Percentiles rank a stretch among this genome's conserved stretches.
Conservation (phyloP, 2,113 vertebrate genomes). For the Tachycineta bicolor region DNA sequence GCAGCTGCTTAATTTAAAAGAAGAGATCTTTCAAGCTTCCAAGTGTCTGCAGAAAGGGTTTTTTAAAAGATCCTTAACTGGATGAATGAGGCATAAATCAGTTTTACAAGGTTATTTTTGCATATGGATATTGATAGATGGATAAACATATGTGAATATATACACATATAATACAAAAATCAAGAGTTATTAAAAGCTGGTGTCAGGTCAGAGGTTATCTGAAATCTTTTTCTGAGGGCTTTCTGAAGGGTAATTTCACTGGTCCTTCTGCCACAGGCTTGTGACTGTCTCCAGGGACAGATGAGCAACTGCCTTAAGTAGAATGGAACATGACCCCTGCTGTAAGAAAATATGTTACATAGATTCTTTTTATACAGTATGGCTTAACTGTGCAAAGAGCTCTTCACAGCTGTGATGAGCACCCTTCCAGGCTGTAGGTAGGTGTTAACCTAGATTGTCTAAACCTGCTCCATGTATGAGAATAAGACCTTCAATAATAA, state of each 20-base stretch:
- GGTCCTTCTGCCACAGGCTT: neutral
- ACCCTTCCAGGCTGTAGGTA: neutral
- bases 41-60: neutral
- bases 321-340: neutral
- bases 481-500: neutral
- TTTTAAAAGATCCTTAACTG: neutral
- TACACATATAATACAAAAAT: neutral
- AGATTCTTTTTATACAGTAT: neutral
- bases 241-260: neutral
- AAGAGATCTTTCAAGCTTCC: neutral
- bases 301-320: neutral
- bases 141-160: neutral
- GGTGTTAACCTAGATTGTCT: neutral
- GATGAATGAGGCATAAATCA: accelerated
- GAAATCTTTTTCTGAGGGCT: neutral
- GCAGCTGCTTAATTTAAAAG: neutral
- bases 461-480: neutral
- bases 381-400: neutral
- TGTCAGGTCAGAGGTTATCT: neutral
- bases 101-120: neutral
- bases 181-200: neutral
- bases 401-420: neutral
- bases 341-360: neutral
- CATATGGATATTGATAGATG: neutral
- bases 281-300: neutral